Evolutionary conservation across 2,888 invertebrate species (phyloP).

Genomic region (Nomada fabriciana): DNA sequence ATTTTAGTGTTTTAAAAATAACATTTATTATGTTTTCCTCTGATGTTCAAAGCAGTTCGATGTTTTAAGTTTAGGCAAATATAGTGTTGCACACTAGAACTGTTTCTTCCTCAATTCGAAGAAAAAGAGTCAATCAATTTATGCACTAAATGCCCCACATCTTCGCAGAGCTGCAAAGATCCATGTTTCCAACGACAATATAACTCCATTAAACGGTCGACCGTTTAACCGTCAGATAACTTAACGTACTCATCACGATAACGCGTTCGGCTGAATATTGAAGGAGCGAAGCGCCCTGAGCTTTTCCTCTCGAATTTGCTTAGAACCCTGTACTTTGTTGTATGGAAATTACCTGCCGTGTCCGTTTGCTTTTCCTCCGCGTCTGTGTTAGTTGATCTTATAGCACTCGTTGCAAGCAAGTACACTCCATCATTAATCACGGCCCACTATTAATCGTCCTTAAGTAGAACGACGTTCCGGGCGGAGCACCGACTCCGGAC

Average conservation of each 20-base stretch:
- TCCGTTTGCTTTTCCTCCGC: conserved; percentile 37
- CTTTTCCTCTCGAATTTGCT: conserved; percentile 28
- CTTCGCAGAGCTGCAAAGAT: too few species aligned
- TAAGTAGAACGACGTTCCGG: conserved; percentile 69
- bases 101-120: too few species aligned
- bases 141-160: too few species aligned
- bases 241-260: conserved; percentile 30
- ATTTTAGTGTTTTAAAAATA: too few species aligned
- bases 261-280: conserved; percentile 24
- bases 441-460: conserved; percentile 75
- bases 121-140: too few species aligned
- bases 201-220: not conserved
- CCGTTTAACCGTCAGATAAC: conserved; percentile 22
- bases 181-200: too few species aligned
- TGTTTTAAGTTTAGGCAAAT: too few species aligned
- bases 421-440: conserved; percentile 73
- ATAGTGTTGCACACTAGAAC: too few species aligned
- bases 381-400: conserved; percentile 62
- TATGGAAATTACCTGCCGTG: conserved; percentile 48
- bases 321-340: conserved; percentile 33
- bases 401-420: conserved; percentile 60
- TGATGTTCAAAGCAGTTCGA: too few species aligned
- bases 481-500: conserved; percentile 25
- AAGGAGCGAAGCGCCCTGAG: conserved; percentile 13
- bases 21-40: too few species aligned